Evolutionary conservation across 2,888 invertebrate genomes (phyloP), one percentile per base, ranked within the genome.

Genomic region (Agriotes lineatus): DNA sequence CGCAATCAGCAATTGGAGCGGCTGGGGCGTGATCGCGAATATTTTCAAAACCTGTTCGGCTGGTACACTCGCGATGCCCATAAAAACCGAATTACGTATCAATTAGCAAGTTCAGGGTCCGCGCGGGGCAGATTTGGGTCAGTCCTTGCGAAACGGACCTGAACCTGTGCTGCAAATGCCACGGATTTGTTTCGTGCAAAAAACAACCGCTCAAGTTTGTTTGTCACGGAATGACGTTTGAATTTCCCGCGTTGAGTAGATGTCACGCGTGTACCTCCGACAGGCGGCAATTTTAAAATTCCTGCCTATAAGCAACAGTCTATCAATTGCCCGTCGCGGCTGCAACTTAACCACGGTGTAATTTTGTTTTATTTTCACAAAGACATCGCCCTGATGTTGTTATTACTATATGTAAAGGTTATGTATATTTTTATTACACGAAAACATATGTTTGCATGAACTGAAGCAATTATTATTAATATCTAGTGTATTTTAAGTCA

Each of bases 41-140:
- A 52, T 52, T 30, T 10, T 18, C 33, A 9, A 39, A 61, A 61
- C 61, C 61, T 52, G 61, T 61, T 61, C 33, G 37, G 25, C 50
- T 16, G 48, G 61, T 61, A 45, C 48, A 22, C 30, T 52, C 18
- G 18, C 44, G 16, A 33, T 30, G 30, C 6, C 33, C 52, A 1
- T 33, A 52, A 35, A 22, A 52, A 52, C 25, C 18, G 33, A 48
- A 48, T 48, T 48, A 48, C 12, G n/a, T 33, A 35, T 45, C 25
- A 39, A 61, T 61, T 50, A 61, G 35, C 61, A 61, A 61, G 61
- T 61, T 61, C 61, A 52, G 61, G 61, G 61, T 39, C 37, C 35
- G 59, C 18, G 22, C 12, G 22, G n/a, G 5, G 7, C 20, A 48
- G 19, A 59, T 59, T 59, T 59, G 9, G 59, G 59, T 45, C 59